These are phyloP conservation scores for Lepas anatifera DNA, from an alignment of 2,888 invertebrate genomes.

Conservation along the genomic window DNA sequence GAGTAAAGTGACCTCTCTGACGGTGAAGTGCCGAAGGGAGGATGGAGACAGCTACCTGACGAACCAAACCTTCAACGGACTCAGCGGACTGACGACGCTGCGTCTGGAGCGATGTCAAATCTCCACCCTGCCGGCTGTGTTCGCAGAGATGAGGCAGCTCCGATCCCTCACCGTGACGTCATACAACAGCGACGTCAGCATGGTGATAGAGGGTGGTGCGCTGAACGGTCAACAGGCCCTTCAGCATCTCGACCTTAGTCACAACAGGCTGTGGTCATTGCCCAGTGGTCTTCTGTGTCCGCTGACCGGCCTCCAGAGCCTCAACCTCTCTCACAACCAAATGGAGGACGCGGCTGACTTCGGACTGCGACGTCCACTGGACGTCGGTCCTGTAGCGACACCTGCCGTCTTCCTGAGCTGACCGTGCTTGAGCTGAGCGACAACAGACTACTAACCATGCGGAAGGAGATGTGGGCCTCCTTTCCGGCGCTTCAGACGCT, in stretches of 20 bases:
- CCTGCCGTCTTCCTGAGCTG: conserved; percentile 29
- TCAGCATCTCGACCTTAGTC: conserved; percentile 62
- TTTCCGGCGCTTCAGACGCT: conserved; percentile 55
- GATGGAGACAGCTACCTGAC: conserved; percentile 60
- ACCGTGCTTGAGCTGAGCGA: conserved; percentile 51
- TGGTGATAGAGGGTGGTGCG: conserved; percentile 59
- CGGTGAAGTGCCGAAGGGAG: conserved; percentile 53
- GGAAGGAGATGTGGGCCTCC: conserved; percentile 56
- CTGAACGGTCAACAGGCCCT: conserved; percentile 65
- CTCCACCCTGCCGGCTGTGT: conserved; percentile 54
- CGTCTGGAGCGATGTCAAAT: conserved; percentile 67
- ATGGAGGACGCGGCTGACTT: conserved; percentile 63
- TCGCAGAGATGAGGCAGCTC: conserved; percentile 53
- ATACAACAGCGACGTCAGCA: conserved; percentile 65
- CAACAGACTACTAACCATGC: conserved; percentile 57
- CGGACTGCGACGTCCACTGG: conserved; percentile 49
- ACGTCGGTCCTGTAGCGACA: conserved; percentile 22
- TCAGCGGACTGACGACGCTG: conserved; percentile 57
- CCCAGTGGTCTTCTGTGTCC: conserved; percentile 60
- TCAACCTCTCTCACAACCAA: conserved; percentile 64
- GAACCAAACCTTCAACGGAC: conserved; percentile 27
- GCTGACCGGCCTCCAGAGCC: conserved; percentile 46
- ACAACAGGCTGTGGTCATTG: conserved; percentile 68
- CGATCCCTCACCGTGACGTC: conserved; percentile 54
- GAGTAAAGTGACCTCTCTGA: conserved; percentile 19